Conservation (phyloP, 2,113 vertebrate species). For the Thunnus thynnus region DNA sequence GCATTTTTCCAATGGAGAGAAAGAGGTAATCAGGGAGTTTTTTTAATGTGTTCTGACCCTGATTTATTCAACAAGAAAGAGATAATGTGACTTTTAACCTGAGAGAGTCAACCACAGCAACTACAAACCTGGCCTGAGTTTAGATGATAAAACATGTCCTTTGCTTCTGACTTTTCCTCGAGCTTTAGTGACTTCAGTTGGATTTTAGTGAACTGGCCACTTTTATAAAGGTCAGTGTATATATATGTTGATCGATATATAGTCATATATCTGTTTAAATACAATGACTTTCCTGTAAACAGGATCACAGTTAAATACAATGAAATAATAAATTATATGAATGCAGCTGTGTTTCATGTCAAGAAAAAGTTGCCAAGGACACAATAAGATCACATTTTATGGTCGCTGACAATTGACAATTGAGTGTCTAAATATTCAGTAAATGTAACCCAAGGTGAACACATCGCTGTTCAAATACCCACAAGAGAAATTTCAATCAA, state of each 20-base stretch:
- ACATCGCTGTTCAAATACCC: background rate
- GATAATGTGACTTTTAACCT: conserved; percentile 1
- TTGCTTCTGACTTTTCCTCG: background rate
- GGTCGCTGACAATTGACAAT: background rate
- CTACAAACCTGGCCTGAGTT: background rate
- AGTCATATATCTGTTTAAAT: background rate
- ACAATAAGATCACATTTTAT: background rate
- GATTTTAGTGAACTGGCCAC: background rate
- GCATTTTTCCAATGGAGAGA: background rate
- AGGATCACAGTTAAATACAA: conserved; percentile 1
- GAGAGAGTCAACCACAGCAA: background rate
- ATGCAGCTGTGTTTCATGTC: background rate
- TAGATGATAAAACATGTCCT: background rate
- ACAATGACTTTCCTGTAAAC: background rate
- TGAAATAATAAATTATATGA: conserved; percentile 20
- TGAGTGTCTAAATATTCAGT: background rate
- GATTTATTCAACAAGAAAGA: background rate
- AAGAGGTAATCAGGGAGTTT: background rate
- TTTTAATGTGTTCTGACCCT: background rate
- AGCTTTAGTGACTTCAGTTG: background rate
- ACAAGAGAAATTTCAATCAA: no score
- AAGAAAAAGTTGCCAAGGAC: background rate
- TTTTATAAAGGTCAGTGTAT: background rate
- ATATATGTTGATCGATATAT: no score
- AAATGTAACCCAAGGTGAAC: background rate